These are phyloP conservation scores for Falcaria lacertinaria DNA, from an alignment of 2,888 invertebrate genomes.

Conservation along the genomic window DNA sequence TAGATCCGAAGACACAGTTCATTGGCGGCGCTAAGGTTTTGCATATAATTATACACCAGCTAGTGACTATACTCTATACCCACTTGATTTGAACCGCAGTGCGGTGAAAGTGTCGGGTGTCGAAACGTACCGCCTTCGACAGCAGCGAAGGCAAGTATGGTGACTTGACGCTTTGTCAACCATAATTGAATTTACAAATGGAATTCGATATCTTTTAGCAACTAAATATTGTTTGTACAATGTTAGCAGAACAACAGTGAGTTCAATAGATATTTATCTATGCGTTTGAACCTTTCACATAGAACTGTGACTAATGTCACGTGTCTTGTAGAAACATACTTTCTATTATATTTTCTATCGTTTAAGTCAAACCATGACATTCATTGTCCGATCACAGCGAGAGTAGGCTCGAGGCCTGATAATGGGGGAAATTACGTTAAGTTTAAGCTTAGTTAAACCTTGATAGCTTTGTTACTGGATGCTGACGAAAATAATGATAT, in stretches of 20 bases:
- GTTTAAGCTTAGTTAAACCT: not conserved
- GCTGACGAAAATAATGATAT: not conserved
- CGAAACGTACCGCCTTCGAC: constrained; percentile 38
- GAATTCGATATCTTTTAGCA: constrained; percentile 21
- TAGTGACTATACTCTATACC: too few species aligned
- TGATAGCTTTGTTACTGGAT: not conserved
- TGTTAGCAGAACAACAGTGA: not conserved
- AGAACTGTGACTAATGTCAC: not conserved
- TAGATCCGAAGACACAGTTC: too few species aligned
- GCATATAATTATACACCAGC: not conserved
- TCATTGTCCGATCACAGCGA: not conserved
- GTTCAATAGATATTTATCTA: not conserved
- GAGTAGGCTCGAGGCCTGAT: not conserved
- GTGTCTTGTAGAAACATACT: not conserved
- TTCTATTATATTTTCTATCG: not conserved
- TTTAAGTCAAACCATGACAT: not conserved
- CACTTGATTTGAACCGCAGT: constrained; percentile 4
- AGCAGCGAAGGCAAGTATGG: constrained; percentile 43
- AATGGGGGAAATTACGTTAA: not conserved
- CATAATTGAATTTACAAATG: constrained; percentile 46
- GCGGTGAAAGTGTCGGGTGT: constrained; percentile 57
- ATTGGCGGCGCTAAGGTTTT: too few species aligned
- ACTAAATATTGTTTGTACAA: not conserved
- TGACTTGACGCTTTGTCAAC: constrained; percentile 46
- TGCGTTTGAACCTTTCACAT: not conserved